A percentile compares a stretch with the other conserved stretches of the same genome.
These are phyloP conservation scores for Talpa occidentalis DNA, from an alignment of 2,113 vertebrate genomes.

Conservation along the genomic window DNA sequence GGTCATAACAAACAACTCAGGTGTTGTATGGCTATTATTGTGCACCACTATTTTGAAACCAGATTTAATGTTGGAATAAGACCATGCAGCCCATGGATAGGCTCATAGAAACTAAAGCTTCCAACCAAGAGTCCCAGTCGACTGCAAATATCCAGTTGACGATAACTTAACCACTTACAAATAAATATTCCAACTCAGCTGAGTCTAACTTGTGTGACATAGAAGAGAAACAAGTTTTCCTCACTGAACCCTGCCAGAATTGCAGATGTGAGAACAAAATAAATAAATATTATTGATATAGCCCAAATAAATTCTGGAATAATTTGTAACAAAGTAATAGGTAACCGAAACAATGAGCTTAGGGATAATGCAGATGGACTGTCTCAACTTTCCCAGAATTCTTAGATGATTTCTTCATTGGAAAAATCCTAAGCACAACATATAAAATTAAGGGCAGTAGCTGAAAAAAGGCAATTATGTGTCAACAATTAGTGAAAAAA, in stretches of 20 bases:
- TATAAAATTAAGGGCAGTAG: slow-evolving; percentile 18
- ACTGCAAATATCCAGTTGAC: not conserved
- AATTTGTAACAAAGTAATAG: not conserved
- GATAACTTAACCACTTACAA: not conserved
- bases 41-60: not conserved
- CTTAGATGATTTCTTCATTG: not conserved
- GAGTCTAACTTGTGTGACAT: not conserved
- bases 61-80: not conserved
- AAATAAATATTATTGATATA: not conserved
- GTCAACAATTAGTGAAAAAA: slow-evolving; percentile 1
- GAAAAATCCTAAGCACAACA: not conserved
- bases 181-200: not conserved
- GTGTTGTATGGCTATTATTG: not conserved
- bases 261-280: not conserved
- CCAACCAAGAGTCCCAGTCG: not conserved
- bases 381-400: not conserved
- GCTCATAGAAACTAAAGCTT: not conserved
- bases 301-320: not conserved
- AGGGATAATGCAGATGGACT: not conserved
- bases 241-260: not conserved
- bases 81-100: not conserved
- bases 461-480: not conserved
- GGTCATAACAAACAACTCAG: not conserved
- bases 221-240: not conserved
- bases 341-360: not conserved